Evolutionary conservation across 2,113 vertebrate genomes (phyloP).

Genomic region (Parotia lawesii): DNA sequence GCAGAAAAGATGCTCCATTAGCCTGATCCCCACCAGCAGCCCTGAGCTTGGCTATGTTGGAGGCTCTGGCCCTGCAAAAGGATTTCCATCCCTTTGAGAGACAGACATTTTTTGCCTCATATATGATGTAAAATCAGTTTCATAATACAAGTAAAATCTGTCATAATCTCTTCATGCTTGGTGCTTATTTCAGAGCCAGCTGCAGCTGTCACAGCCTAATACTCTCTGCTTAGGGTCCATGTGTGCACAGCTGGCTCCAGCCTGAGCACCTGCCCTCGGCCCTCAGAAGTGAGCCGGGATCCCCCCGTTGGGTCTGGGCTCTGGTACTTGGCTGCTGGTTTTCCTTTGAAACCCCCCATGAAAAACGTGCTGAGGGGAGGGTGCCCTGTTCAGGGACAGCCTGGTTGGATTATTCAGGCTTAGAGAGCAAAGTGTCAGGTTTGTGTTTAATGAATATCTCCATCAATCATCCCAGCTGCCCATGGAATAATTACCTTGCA

Average conservation of each 20-base stretch:
- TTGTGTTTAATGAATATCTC: constrained; percentile 60
- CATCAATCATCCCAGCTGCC: constrained; percentile 28
- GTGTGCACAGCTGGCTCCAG: constrained; percentile 67
- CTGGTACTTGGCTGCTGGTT: neutral
- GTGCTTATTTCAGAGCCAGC: constrained; percentile 60
- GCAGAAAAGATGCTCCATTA: neutral
- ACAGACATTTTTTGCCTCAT: constrained; percentile 11
- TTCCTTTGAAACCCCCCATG: constrained; percentile 32
- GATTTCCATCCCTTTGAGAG: constrained; percentile 41
- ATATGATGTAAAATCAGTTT: constrained; percentile 67
- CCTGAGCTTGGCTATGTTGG: neutral
- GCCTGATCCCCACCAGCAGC: neutral
- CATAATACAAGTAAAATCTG: constrained; percentile 71
- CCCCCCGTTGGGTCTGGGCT: neutral
- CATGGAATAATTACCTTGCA: constrained; percentile 27
- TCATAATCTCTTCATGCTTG: constrained; percentile 64
- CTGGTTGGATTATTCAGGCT: constrained; percentile 72
- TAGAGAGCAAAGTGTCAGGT: constrained; percentile 54
- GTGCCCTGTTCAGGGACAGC: constrained; percentile 50
- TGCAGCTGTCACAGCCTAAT: constrained; percentile 72
- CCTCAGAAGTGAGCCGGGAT: neutral
- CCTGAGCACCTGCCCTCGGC: constrained; percentile 65
- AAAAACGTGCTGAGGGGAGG: constrained; percentile 17
- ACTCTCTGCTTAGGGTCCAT: constrained; percentile 46
- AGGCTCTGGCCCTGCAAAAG: neutral